phyloP scores from a whole-genome alignment of 1,140 invertebrate genomes.

The Callitettix versicolor region DNA sequence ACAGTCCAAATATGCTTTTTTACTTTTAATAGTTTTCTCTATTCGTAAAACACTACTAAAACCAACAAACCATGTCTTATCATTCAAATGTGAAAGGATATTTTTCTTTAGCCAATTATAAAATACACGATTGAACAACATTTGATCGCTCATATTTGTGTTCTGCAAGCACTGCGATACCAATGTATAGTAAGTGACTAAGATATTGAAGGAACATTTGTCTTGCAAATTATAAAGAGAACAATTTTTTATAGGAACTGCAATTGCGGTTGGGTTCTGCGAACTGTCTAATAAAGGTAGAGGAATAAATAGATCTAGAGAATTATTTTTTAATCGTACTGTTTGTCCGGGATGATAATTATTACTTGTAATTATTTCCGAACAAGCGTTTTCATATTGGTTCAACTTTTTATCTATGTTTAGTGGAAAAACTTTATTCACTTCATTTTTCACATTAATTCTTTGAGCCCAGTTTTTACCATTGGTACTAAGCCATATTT shows the following conservation, averaged over 20 bases:
- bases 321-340: too few species aligned
- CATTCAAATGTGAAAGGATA: conserved; percentile 7
- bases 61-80: conserved; percentile 11
- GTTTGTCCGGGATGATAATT: too few species aligned
- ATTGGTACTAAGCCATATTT: conserved; percentile 17
- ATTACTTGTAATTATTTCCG: too few species aligned
- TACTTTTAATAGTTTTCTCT: conserved; percentile 8
- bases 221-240: conserved; percentile 15
- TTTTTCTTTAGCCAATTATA: conserved; percentile 3
- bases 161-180: conserved; percentile 3
- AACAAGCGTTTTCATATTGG: too few species aligned
- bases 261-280: conserved; percentile 12
- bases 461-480: conserved; percentile 18
- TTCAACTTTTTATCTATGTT: neutral
- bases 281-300: conserved; percentile 20
- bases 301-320: conserved; percentile 2
- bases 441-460: conserved; percentile 6
- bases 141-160: neutral
- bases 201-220: conserved; percentile 7
- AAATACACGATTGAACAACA: neutral
- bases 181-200: conserved; percentile 15
- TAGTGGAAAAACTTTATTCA: neutral
- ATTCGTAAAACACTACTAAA: conserved; percentile 16
- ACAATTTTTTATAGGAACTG: conserved; percentile 17
- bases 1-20: neutral